Conservation (phyloP, 1,140 invertebrate genomes). For the Plectrocnemia conspersa region DNA sequence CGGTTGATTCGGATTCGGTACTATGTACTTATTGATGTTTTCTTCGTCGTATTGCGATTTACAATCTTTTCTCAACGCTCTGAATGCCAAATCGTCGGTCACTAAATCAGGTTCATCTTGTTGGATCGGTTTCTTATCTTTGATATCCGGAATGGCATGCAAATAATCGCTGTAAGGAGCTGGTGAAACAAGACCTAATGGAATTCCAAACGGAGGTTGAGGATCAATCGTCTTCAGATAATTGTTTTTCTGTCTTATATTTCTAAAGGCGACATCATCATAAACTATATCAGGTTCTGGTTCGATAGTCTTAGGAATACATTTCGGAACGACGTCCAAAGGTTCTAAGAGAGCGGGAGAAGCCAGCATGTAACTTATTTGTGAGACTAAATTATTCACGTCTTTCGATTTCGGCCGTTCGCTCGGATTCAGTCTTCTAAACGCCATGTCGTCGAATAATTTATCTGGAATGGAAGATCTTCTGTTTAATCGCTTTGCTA, state of each 20-base stretch:
- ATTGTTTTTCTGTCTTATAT: constrained; percentile 70
- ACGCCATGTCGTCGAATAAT: constrained; percentile 75
- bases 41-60: constrained; percentile 43
- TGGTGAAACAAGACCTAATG: constrained; percentile 70
- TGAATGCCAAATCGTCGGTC: constrained; percentile 80
- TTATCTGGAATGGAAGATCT: constrained; percentile 56
- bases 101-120: constrained; percentile 73
- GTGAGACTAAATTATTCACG: constrained; percentile 54
- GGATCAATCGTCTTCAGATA: constrained; percentile 67
- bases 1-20: constrained; percentile 41
- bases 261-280: constrained; percentile 80
- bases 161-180: constrained; percentile 77
- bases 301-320: constrained; percentile 46
- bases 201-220: constrained; percentile 86
- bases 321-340: constrained; percentile 41
- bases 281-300: constrained; percentile 74
- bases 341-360: constrained; percentile 60
- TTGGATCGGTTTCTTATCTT: constrained; percentile 57
- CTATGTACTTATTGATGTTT: constrained; percentile 41
- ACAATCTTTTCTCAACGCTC: constrained; percentile 75
- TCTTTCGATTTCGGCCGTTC: constrained; percentile 51
- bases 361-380: constrained; percentile 68
- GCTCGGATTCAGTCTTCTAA: constrained; percentile 62
- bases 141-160: constrained; percentile 63
- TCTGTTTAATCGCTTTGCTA: constrained; percentile 19